A percentile compares a stretch with the other conserved stretches of the same genome.
These are phyloP conservation scores for Clamator glandarius DNA, from an alignment of 2,797 vertebrate genomes.

Conservation along the genomic window DNA sequence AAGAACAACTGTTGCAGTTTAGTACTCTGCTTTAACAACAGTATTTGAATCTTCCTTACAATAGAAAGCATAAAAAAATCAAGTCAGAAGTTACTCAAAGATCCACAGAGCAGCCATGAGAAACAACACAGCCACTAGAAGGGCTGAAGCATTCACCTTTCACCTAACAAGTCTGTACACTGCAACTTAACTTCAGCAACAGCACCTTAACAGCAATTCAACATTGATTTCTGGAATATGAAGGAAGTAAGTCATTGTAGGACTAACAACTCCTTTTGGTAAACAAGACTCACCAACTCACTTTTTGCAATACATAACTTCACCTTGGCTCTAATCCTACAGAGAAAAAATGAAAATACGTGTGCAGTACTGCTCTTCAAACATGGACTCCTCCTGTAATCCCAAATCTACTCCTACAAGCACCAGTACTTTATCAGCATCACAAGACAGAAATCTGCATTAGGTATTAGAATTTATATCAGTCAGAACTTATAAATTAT, in stretches of 20 bases:
- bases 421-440: background rate
- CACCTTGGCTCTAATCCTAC: background rate
- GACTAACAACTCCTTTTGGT: background rate
- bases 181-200: background rate
- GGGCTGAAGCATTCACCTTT: background rate
- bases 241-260: background rate
- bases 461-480: background rate
- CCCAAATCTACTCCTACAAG: background rate
- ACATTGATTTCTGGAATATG: background rate
- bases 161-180: background rate
- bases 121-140: accelerated
- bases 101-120: background rate
- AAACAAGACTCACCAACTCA: background rate
- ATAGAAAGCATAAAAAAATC: background rate
- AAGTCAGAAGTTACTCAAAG: background rate
- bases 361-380: background rate
- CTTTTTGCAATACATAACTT: background rate
- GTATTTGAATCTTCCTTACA: background rate
- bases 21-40: background rate
- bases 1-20: too few relatives aligned
- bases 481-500: background rate
- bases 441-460: background rate
- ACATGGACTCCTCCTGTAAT: background rate
- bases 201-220: background rate
- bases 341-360: background rate